Evolutionary conservation across 2,797 vertebrate genomes (phyloP), one percentile per base, ranked within the genome.

Genomic region (Nannoperca obscura): DNA sequence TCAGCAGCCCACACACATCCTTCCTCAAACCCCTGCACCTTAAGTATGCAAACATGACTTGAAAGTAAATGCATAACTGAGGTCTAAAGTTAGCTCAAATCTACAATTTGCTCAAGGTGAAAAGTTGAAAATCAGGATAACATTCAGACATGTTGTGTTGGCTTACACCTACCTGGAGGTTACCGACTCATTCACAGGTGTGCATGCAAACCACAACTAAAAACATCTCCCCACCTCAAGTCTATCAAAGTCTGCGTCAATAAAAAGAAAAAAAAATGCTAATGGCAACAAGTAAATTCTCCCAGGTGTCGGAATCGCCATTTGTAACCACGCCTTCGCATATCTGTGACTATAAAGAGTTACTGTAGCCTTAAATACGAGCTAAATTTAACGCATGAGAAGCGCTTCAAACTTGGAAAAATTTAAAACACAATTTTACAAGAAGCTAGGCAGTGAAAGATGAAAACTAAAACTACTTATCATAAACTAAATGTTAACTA

Each of bases 1-100:
- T 27, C 73, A 76, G 14, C 71, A 27, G 68, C 84, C 74, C 75
- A 88, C 87, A 82, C 83, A 86, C 80, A 86, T 82, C 76, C 76
- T 86, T 69, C 30, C 53, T 13, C 10, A 70, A 65, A 17, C 24
- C n/a, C 47, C 11, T 15, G 2, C 49, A 49, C 14, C 15, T 30
- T 13, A 5, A 13, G 24, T 4, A 2, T 54, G 53, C 2, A 2
- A 55, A 30, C 8, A 55, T 6, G 10, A 50, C 9, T 19, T 57
- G 22, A 40, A 55, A 22, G 5, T 6, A 22, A 52, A 20, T 4
- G 46, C 36, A 55, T 3, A 14, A 34, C 32, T 9, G 12, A 50
- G n/a, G 40, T 13, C n/a, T 24, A 38, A 27, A 14, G 40, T 53
- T 20, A n/a, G 42, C 13, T 53, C 1, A 0, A 10, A 11, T 59